Evolutionary conservation across 1,140 invertebrate species (phyloP), one percentile per base, ranked within the genome.

Genomic region (Bemisia tabaci): DNA sequence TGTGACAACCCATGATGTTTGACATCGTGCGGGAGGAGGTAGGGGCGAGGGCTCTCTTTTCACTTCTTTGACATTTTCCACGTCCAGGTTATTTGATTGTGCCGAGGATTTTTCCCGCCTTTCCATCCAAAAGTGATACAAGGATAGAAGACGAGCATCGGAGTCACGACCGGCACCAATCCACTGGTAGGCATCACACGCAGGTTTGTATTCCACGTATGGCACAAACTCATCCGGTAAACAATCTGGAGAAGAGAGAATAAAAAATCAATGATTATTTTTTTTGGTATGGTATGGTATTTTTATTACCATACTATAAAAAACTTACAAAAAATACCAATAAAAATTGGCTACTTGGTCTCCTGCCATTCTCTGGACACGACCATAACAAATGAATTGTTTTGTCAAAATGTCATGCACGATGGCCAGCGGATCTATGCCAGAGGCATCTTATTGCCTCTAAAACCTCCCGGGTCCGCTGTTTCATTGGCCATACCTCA

Each of bases 91-190:
- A 59, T 64, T 60, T 2, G 65, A 62, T 22, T 39, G n/a, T 62
- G 65, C 64, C 66, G 77, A 72, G 65, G 77, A 71, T 70, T 80
- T 73, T 65, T 82, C 82, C 69, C 81, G 81, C 64, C 83, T 82
- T 60, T 86, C 80, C 66, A 91, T 71, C 91, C 91, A 94, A 68
- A 84, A 82, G 62, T 85, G 81, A 74, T 88, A 94, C 22, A 96
- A 76, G 5, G 85, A 78, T 2, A 82, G 76, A 1, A 97, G 77
- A 33, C 91, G 82, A 12, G 85, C 82, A 79, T 97, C 94, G 1
- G 89, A 88, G 75, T 97, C 94, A 26, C 94, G 81, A 0, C 94
- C 93, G n/a, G 91, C 91, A 0, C 93, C 94, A 65, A 96, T 97
- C 94, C 94, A 97, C 71, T 94, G 91, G 78, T 94, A 97, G 65